Base-by-base conservation (phyloP, 2,888 invertebrate species). In the Pammene fasciana region DNA sequence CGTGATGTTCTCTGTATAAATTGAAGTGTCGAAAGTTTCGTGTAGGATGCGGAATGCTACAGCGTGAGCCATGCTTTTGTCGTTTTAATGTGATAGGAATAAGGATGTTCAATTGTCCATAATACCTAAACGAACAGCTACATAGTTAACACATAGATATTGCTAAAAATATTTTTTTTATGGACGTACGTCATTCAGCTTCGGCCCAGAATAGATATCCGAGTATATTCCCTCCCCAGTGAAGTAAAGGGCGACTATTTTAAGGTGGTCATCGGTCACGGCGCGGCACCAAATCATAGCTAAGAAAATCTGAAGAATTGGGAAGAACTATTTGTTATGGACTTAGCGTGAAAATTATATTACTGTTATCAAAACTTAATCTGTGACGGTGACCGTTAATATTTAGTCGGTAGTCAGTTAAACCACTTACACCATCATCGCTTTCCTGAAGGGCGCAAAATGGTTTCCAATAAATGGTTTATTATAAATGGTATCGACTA, bases 211-310 rank as follows among this genome's bases (percentile, higher is more conserved):
- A 50, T 26, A 50, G 11, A 26, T 50, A 50, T 26, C 50, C 50
- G 7, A 50, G 50, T 50, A 50, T 16, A 18, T 16, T 10, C 50
- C 10, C 50, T n/a, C 10, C 16, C 46, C 8, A 13, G 1, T 10
- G 2, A 18, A 50, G 10, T 50, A 50, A 50, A 50, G 50, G 50
- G 9, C 50, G 26, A 50, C 50, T 50, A 50, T 50, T 18, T 26
- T 11, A 50, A 26, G 5, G 9, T 26, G 14, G 10, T 18, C 11
- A 50, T 26, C 50, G 14, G 48, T 50, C 11, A 50, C 10, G 10
- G 52, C 13, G 38, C 38, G 38, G 38, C 5, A 38, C 38, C 38
- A 38, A 9, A 38, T 38, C 38, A 5, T 38, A 2, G 38, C 6
- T 5, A 38, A 38, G 1, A 38, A 38, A 1, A 5, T 38, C 0